A percentile compares a stretch with the other conserved stretches of the same genome.
Conservation (phyloP, 2,888 invertebrate species). For the Cosmorhoe ocellata region DNA sequence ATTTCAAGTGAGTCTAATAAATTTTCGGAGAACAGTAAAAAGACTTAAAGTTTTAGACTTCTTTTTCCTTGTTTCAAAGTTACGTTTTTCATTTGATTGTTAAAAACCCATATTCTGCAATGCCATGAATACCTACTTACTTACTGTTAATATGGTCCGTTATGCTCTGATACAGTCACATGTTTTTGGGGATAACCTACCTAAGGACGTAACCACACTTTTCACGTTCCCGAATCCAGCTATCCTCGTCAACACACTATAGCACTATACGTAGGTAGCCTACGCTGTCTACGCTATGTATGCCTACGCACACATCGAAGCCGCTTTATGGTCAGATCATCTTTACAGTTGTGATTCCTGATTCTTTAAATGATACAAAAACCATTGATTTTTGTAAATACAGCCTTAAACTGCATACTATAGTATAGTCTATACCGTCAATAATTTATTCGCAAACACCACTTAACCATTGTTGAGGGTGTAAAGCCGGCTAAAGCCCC, state of each 20-base stretch:
- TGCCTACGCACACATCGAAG: too few species aligned
- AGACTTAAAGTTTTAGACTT: constrained; percentile 22
- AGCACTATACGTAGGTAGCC: too few species aligned
- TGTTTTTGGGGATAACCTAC: too few species aligned
- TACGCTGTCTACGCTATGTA: too few species aligned
- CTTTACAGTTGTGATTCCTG: too few species aligned
- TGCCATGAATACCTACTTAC: constrained; percentile 13
- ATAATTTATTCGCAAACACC: constrained; percentile 59
- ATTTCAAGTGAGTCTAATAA: constrained; percentile 33
- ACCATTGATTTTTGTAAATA: too few species aligned
- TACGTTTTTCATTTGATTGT: constrained; percentile 24
- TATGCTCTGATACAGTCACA: too few species aligned
- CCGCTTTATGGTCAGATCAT: too few species aligned
- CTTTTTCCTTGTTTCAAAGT: constrained; percentile 23
- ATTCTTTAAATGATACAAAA: too few species aligned
- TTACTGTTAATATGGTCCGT: background rate
- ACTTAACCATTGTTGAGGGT: constrained; percentile 45
- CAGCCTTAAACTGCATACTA: constrained; percentile 18
- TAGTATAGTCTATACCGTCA: constrained; percentile 42
- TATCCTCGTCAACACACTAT: too few species aligned
- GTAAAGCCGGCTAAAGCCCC: constrained; percentile 38
- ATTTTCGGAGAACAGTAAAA: constrained; percentile 28
- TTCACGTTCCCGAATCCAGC: too few species aligned
- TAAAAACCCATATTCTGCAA: constrained; percentile 5
- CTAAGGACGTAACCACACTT: too few species aligned